Evolutionary conservation across 2,888 invertebrate genomes (phyloP).

Genomic region (Ennomos fuscantarius): DNA sequence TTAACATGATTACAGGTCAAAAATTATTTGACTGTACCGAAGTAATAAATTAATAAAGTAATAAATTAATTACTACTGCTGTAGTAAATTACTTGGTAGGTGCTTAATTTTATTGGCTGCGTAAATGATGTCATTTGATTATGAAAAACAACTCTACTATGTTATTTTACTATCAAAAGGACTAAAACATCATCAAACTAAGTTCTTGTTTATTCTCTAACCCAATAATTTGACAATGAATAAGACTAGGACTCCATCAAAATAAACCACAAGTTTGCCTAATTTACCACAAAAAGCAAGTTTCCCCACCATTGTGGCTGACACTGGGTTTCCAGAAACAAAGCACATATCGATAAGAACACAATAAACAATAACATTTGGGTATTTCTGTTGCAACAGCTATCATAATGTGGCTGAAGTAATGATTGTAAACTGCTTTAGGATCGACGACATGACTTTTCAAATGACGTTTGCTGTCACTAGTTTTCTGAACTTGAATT

Average conservation of each 20-base stretch:
- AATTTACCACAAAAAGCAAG: conserved; percentile 67
- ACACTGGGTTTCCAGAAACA: conserved; percentile 58
- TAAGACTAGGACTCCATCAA: conserved; percentile 1
- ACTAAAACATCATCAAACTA: too few relatives aligned
- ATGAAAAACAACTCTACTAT: too few relatives aligned
- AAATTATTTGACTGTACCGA: conserved; percentile 43
- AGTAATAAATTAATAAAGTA: too few relatives aligned
- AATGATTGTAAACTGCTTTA: conserved; percentile 56
- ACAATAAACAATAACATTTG: conserved; percentile 84
- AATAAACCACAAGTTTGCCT: not conserved
- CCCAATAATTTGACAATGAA: conserved; percentile 1
- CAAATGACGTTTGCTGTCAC: not conserved
- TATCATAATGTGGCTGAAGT: conserved; percentile 61
- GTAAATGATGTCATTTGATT: too few relatives aligned
- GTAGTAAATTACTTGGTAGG: conserved; percentile 44
- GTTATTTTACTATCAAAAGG: too few relatives aligned
- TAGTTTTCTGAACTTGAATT: conserved; percentile 5
- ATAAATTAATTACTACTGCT: too few relatives aligned
- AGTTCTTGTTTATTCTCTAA: too few relatives aligned
- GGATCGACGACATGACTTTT: conserved; percentile 47
- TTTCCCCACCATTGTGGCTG: conserved; percentile 66
- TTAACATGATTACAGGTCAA: conserved; percentile 45
- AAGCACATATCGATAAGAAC: conserved; percentile 79
- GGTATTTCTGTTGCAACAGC: conserved; percentile 69
- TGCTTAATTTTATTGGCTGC: too few relatives aligned